These are phyloP conservation scores for Xenentodon cancila DNA, from an alignment of 2,797 vertebrate genomes.

Conservation along the genomic window DNA sequence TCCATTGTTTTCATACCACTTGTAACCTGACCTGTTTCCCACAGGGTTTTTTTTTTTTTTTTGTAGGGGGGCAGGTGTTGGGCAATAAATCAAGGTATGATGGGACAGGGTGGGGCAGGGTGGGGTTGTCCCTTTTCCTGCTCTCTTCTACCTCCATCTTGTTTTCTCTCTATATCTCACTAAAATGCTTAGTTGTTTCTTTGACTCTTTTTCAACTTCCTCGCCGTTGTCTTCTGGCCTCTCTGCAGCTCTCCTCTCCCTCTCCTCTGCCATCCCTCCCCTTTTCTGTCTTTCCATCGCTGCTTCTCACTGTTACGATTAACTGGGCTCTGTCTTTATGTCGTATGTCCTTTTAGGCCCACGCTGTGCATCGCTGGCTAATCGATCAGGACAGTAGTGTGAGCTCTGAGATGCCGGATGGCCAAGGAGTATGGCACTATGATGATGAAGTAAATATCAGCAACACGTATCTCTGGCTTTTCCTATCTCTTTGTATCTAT, in stretches of 20 bases:
- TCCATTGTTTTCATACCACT: constrained; percentile 46
- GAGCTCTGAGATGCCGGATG: constrained; percentile 88
- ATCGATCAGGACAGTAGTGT: constrained; percentile 90
- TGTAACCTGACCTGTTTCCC: constrained; percentile 71
- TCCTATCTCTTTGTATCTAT: constrained; percentile 71
- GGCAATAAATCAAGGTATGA: constrained; percentile 25
- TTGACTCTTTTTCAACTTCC: constrained; percentile 51
- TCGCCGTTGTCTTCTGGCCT: constrained; percentile 55
- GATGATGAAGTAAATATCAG: constrained; percentile 91
- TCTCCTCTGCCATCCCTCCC: constrained; percentile 7
- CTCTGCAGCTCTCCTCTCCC: constrained; percentile 24
- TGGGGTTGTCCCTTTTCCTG: constrained; percentile 45
- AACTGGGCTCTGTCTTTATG: constrained; percentile 86
- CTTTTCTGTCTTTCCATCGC: constrained; percentile 54
- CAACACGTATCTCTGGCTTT: constrained; percentile 86
- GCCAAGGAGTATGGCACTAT: constrained; percentile 89
- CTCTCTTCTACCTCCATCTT: constrained; percentile 36
- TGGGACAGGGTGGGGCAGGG: constrained; percentile 29
- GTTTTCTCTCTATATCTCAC: constrained; percentile 55
- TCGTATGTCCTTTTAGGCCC: constrained; percentile 88
- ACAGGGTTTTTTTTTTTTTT: constrained; percentile 20
- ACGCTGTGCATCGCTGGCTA: constrained; percentile 88
- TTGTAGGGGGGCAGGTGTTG: constrained; percentile 1
- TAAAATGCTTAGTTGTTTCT: constrained; percentile 61
- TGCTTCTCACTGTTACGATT: constrained; percentile 74